Evolutionary conservation across 2,888 invertebrate species (phyloP), one percentile per base, ranked within the genome.

Genomic region (Chelonus formosanus): DNA sequence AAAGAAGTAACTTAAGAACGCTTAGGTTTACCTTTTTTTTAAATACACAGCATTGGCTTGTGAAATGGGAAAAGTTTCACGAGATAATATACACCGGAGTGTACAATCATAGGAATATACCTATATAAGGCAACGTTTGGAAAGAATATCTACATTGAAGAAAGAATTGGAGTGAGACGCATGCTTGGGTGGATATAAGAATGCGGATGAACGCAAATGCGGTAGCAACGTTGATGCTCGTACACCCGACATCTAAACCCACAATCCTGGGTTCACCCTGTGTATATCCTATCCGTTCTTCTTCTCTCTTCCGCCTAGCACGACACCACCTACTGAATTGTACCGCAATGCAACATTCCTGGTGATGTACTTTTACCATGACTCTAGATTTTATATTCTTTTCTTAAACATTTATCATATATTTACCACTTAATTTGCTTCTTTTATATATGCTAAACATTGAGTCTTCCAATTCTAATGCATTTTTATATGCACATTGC

Each of bases 361-460:
- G 5, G 61, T 56, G 72, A 73, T 74, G 63, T 70, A 71, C 71
- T 74, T 76, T 76, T 75, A 75, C 71, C 62, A 69, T 67, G 67
- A 71, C 74, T 56, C 54, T 63, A 73, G 65, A 71, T 73, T 71
- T 71, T 67, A 61, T 56, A 48, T 67, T 61, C 64, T 53, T 35
- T 60, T 50, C 50, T 32, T 60, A 20, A 32, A 52, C 32, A 32
- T 52, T 20, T 31, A 34, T 52, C 20, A 52, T 7, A 32, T 20
- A 31, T 48, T 48, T 10, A 48, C 48, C 52, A 10, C 32, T 52
- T 32, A 6, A 48, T 31, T n/a, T 52, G 7, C 7, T 52, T 52
- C 40, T 5, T 40, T 40, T 40, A 40, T 40, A 5, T 40, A 40
- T 40, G 20, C 20, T 20, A 20, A 20, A 20, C 20, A 20, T 20